Conservation (phyloP, 1,140 invertebrate genomes). For the Ceratina japonica region DNA sequence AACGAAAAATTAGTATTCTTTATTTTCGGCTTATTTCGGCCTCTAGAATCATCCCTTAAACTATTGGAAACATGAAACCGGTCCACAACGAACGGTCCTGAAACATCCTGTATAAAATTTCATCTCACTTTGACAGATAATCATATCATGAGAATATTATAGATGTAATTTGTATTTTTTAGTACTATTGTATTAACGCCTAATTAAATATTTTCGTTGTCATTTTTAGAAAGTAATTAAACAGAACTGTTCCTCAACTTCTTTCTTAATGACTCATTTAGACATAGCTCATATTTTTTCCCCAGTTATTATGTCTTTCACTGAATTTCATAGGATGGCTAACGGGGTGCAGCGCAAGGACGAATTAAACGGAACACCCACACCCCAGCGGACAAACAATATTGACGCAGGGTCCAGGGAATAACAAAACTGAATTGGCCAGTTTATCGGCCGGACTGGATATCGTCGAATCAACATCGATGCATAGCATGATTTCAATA, state of each 20-base stretch:
- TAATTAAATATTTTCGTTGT: too few relatives aligned
- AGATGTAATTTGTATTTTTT: background rate
- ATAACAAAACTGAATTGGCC: slow-evolving; percentile 28
- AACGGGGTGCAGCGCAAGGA: slow-evolving; percentile 31
- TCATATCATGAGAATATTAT: too few relatives aligned
- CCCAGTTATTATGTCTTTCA: slow-evolving; percentile 37
- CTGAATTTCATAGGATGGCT: background rate
- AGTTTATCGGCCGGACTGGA: background rate
- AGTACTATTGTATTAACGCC: background rate
- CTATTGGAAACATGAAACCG: too few relatives aligned
- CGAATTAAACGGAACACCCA: slow-evolving; percentile 41
- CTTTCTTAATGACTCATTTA: background rate
- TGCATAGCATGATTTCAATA: slow-evolving; percentile 34
- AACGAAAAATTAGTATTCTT: too few relatives aligned
- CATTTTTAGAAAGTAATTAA: too few relatives aligned
- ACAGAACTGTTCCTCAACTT: background rate
- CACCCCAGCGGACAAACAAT: slow-evolving; percentile 36
- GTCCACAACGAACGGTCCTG: too few relatives aligned
- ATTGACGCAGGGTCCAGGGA: slow-evolving; percentile 38
- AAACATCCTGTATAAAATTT: too few relatives aligned
- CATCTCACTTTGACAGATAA: too few relatives aligned
- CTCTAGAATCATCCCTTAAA: too few relatives aligned
- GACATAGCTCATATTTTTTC: background rate
- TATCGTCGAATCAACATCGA: slow-evolving; percentile 4
- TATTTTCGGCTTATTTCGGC: too few relatives aligned